Conservation (phyloP, 2,797 vertebrate species). For the Myoxocephalus aenaeus region DNA sequence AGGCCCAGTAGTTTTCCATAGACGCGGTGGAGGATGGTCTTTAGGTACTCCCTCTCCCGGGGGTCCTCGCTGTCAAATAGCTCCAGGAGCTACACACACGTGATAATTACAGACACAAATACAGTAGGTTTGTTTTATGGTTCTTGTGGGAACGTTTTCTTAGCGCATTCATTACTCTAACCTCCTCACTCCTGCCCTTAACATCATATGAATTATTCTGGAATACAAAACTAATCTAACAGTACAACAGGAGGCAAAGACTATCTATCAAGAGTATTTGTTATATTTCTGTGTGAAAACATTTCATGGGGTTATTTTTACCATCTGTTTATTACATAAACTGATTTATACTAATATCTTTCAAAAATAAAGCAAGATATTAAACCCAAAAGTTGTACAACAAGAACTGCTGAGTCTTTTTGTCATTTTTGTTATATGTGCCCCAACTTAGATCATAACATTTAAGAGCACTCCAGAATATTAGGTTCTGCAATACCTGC, state of each 20-base stretch:
- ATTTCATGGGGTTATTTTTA: conserved; percentile 8
- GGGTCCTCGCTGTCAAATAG: conserved; percentile 95
- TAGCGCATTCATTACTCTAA: background rate
- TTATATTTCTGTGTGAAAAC: background rate
- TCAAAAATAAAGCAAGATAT: background rate
- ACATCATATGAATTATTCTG: background rate
- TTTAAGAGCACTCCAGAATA: background rate
- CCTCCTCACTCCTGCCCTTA: background rate
- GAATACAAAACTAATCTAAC: background rate
- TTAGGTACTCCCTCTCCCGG: conserved; percentile 93
- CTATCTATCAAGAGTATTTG: background rate
- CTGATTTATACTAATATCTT: conserved; percentile 2
- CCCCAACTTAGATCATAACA: background rate
- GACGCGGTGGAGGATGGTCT: conserved; percentile 94
- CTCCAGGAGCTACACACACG: conserved; percentile 86
- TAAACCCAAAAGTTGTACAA: background rate
- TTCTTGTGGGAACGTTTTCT: background rate
- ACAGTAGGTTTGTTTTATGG: background rate
- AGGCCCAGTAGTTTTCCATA: conserved; percentile 95
- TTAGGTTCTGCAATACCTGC: background rate
- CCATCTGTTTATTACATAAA: conserved; percentile 7
- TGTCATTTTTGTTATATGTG: conserved; percentile 14
- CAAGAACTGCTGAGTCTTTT: background rate
- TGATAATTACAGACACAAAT: conserved; percentile 27
- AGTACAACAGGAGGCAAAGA: background rate